Evolutionary conservation across 2,113 vertebrate genomes (phyloP), one percentile per base, ranked within the genome.

Genomic region (Nibea coibor): DNA sequence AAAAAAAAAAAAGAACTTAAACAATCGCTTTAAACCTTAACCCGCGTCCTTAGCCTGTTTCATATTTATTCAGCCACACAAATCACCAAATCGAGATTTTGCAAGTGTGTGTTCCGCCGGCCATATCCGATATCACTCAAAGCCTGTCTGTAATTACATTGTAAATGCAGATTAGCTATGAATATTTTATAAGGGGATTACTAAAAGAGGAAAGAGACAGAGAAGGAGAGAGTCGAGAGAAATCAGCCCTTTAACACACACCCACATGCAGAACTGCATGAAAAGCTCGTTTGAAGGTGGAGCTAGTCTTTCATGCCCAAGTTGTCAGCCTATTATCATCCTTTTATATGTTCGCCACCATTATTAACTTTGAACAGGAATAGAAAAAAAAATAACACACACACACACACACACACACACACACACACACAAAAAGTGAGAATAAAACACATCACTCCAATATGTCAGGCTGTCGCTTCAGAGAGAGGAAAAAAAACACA

Each of bases 251-350:
- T 89, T 83, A 86, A 89, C 88, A 81, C 84, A 90, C 87, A 86
- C 90, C 84, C 92, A 92, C 89, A 87, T 75, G 75, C 81, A 64
- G 82, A 91, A 94, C 74, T 82, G 92, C 88, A 93, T 93, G 89
- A 95, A 94, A 94, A 87, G 87, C 89, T 82, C 26, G 67, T 92
- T 88, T 91, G 90, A 93, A 89, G 89, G 91, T 93, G 87, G 91
- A 88, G 87, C 81, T 62, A 74, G 79, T 77, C 87, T 93, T 93
- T 93, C 90, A 91, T 91, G 79, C 85, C 81, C 63, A 87, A 93
- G 88, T 94, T 93, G 91, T 93, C 89, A 93, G 92, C 90, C 93
- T 94, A 91, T 94, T 94, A 95, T 95, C 94, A 94, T 93, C 92
- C 90, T 90, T 94, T 95, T 91, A 94, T 94, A 93, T 91, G 90